Percentiles rank a stretch among this genome's conserved stretches.
These are phyloP conservation scores for Drosophila flavopinicola DNA, from an alignment of 2,888 invertebrate species.

Conservation along the genomic window DNA sequence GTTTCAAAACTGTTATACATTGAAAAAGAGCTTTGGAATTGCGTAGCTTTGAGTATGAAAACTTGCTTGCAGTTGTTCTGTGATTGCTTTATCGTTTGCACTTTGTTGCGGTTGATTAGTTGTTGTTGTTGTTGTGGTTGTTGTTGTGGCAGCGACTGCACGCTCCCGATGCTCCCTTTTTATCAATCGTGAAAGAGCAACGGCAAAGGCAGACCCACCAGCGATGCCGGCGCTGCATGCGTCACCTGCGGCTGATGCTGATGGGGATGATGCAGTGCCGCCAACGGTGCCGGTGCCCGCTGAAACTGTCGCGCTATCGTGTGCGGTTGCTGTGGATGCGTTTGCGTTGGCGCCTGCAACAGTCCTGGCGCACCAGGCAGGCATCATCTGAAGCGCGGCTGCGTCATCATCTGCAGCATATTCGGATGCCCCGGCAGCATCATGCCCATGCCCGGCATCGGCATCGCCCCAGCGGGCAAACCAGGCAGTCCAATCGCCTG, in stretches of 20 bases:
- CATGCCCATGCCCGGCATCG: constrained; percentile 84
- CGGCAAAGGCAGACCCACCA: constrained; percentile 83
- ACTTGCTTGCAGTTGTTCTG: constrained; percentile 62
- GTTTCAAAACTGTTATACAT: constrained; percentile 78
- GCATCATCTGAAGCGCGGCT: constrained; percentile 95
- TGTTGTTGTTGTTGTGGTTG: constrained; percentile 11
- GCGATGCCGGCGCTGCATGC: constrained; percentile 73
- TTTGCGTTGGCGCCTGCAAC: constrained; percentile 78
- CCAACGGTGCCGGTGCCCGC: constrained; percentile 70
- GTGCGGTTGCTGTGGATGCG: constrained; percentile 83
- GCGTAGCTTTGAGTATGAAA: constrained; percentile 70
- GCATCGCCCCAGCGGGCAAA: constrained; percentile 76
- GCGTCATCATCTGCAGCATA: constrained; percentile 90
- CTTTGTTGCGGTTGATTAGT: constrained; percentile 28
- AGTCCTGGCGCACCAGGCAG: constrained; percentile 85
- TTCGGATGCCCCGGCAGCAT: constrained; percentile 85
- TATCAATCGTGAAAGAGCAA: constrained; percentile 81
- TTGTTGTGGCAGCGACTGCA: neutral
- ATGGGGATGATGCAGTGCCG: constrained; percentile 69
- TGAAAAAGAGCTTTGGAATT: constrained; percentile 70
- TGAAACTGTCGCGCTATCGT: constrained; percentile 82
- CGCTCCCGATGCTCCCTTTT: too few relatives aligned
- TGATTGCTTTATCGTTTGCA: constrained; percentile 43
- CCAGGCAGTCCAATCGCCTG: constrained; percentile 82
- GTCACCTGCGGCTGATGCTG: constrained; percentile 75